Percentiles rank a stretch among this genome's conserved stretches.
phyloP scores from a whole-genome alignment of 2,113 vertebrate genomes.

The Semnornis frantzii region DNA sequence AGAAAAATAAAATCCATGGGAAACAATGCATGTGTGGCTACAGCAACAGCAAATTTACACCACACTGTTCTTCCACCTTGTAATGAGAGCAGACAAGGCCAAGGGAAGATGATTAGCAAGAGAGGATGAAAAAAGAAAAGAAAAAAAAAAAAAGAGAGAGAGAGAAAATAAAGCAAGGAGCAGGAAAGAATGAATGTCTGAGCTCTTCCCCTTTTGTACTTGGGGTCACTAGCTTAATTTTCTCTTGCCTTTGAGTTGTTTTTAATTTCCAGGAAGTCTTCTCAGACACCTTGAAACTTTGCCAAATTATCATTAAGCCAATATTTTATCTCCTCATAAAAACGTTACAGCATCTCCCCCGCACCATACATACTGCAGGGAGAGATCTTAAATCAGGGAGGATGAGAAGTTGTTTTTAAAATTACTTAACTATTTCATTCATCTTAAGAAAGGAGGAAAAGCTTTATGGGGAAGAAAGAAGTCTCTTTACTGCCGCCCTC shows the following conservation, averaged over 20 bases:
- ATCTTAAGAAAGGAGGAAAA: slow-evolving; percentile 5
- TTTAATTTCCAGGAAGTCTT: slow-evolving; percentile 75
- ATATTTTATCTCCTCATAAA: slow-evolving; percentile 73
- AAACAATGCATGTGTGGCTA: not conserved
- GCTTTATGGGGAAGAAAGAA: not conserved
- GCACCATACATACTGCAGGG: not conserved
- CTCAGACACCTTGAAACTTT: slow-evolving; percentile 52
- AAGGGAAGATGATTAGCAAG: slow-evolving; percentile 21
- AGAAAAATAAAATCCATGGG: not conserved
- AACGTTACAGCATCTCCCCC: slow-evolving; percentile 40
- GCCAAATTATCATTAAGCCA: slow-evolving; percentile 73
- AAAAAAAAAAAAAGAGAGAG: not conserved
- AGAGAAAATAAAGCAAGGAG: not conserved
- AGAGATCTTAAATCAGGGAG: slow-evolving; percentile 41
- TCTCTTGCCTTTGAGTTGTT: slow-evolving; percentile 67
- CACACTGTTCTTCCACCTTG: not conserved
- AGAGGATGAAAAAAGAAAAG: not conserved
- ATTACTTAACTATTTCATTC: slow-evolving; percentile 54
- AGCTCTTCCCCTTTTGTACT: slow-evolving; percentile 63
- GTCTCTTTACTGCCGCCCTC: not conserved
- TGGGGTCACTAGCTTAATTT: slow-evolving; percentile 67
- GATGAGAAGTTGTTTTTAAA: slow-evolving; percentile 59
- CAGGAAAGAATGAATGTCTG: slow-evolving; percentile 40
- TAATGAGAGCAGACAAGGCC: not conserved
- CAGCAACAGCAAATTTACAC: not conserved